Conservation (phyloP, 2,797 vertebrate genomes). For the Xyrichtys novacula region DNA sequence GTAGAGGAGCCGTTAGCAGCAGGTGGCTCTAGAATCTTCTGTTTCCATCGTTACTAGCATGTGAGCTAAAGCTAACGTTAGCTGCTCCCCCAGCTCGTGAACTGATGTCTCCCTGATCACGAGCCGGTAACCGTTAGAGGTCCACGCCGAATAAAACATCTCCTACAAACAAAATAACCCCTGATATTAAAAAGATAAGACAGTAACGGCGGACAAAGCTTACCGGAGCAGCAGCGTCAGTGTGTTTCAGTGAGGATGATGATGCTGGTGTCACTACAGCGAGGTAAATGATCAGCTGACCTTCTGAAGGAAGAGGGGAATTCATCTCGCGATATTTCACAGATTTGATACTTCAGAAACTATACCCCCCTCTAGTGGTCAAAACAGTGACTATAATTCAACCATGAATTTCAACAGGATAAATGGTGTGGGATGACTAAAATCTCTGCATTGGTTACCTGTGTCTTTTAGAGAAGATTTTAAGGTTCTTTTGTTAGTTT, state of each 20-base stretch:
- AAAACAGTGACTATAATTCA: neutral
- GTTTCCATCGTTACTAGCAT: constrained; percentile 75
- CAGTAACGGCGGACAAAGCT: neutral
- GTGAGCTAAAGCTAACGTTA: constrained; percentile 49
- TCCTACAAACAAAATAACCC: accelerated
- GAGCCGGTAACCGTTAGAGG: neutral
- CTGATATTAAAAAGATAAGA: neutral
- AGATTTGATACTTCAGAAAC: neutral
- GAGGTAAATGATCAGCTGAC: constrained; percentile 73
- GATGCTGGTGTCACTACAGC: constrained; percentile 9
- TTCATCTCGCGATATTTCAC: constrained; percentile 68
- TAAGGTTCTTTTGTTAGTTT: no score
- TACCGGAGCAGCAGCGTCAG: constrained; percentile 39
- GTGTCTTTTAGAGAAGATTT: no score
- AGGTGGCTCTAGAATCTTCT: constrained; percentile 75
- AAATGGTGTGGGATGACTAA: no score
- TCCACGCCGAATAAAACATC: neutral
- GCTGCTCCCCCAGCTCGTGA: neutral
- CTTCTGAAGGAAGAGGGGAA: constrained; percentile 20
- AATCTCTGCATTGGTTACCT: no score
- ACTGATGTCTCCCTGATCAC: neutral
- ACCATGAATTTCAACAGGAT: no score
- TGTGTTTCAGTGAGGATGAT: constrained; percentile 7
- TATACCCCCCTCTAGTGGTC: constrained; percentile 14
- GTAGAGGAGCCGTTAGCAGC: constrained; percentile 27